Conservation (phyloP, 2,888 invertebrate species). For the Allolobophora icterica region DNA sequence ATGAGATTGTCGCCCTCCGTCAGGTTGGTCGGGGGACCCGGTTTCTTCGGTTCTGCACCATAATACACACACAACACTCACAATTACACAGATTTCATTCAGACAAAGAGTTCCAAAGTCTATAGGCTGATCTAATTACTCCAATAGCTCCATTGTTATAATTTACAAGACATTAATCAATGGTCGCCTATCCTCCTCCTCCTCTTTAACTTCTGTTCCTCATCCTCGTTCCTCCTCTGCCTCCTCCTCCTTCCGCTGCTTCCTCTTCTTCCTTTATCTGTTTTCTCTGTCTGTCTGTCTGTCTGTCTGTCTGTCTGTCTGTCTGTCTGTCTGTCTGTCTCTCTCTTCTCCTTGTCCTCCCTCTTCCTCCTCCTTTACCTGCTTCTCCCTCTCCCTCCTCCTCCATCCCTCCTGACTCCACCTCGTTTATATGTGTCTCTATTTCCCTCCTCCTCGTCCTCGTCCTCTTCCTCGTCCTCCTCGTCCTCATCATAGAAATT, state of each 20-base stretch:
- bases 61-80: not conserved
- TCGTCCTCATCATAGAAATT: too few relatives aligned
- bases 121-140: not conserved
- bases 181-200: too few relatives aligned
- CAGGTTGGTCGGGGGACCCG: slow-evolving; percentile 57
- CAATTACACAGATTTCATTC: not conserved
- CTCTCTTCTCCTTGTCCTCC: not conserved
- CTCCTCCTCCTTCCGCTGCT: not conserved
- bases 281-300: too few relatives aligned
- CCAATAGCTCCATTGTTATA: too few relatives aligned
- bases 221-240: not conserved
- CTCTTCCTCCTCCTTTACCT: not conserved
- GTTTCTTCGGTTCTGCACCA: slow-evolving; percentile 53
- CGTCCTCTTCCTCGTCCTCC: too few relatives aligned
- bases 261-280: not conserved
- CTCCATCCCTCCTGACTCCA: not conserved
- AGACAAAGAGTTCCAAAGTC: not conserved
- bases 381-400: not conserved
- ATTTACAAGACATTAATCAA: too few relatives aligned
- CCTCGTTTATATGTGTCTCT: not conserved
- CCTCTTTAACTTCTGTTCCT: not conserved
- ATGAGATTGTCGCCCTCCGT: slow-evolving; percentile 55
- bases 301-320: too few relatives aligned
- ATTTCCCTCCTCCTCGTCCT: not conserved
- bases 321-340: not conserved